phyloP scores from a whole-genome alignment of 1,140 invertebrate species.

The Metopolophium dirhodum region DNA sequence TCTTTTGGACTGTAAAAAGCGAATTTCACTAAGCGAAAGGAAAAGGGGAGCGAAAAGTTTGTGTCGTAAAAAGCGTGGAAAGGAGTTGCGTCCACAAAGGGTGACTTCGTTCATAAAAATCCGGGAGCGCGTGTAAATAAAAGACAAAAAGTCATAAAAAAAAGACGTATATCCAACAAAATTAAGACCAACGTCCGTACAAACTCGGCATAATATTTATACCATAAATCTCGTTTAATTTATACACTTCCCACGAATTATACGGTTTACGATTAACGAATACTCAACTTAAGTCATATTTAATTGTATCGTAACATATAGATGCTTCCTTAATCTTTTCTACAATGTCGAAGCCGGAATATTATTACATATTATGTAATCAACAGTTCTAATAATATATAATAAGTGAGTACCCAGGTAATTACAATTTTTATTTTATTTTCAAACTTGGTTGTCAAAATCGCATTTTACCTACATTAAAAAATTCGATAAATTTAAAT shows the following conservation, averaged over 20 bases:
- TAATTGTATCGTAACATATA: not conserved
- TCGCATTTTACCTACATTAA: not conserved
- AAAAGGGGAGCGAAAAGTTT: constrained; percentile 1
- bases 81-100: constrained; percentile 27
- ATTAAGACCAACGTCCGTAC: not conserved
- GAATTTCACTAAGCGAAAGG: constrained; percentile 21
- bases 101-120: constrained; percentile 49
- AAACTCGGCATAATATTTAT: not conserved
- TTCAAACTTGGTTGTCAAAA: not conserved
- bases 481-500: not conserved
- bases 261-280: not conserved
- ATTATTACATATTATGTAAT: not conserved
- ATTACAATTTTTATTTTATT: not conserved
- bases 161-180: not conserved
- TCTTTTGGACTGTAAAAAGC: constrained; percentile 27
- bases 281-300: not conserved
- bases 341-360: not conserved
- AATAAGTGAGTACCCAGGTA: too few relatives aligned
- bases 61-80: constrained; percentile 47
- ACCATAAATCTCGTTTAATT: constrained; percentile 6
- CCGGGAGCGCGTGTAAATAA: constrained; percentile 35
- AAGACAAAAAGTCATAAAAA: constrained; percentile 37
- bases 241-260: not conserved
- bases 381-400: not conserved
- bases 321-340: not conserved